Evolutionary conservation across 2,888 invertebrate species (phyloP), one percentile per base, ranked within the genome.

Genomic region (Chorisops tibialis): DNA sequence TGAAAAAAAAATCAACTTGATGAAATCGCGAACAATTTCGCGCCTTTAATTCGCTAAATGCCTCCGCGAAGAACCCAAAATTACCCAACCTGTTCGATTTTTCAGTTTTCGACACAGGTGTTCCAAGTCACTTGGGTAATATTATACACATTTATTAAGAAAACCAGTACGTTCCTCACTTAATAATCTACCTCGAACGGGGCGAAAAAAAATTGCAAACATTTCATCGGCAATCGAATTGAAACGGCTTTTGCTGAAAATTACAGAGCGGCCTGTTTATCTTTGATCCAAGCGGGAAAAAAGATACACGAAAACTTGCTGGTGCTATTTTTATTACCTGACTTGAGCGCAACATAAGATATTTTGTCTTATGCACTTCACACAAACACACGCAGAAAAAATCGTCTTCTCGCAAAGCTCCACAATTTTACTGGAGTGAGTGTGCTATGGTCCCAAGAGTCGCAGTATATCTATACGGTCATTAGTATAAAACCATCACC

Each of bases 191-290:
- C n/a, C n/a, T n/a, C n/a, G n/a, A n/a, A n/a, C n/a, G n/a, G 65
- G 65, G 63, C 52, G 61, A 56, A 64, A 64, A 64, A 65, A 63
- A 49, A 66, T 60, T 50, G 58, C 58, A 54, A 47, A 63, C 43
- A 62, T 64, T 64, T 64, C 62, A 64, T 64, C 64, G 68, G 59
- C 63, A 66, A 68, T 65, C 64, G 71, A 72, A 72, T 70, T 72
- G 72, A 74, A 74, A 74, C 72, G 71, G 69, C 69, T 68, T 71
- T 72, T 70, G 74, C 72, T 71, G 35, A 71, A 78, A 78, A 78
- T 78, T 78, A 78, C 72, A 78, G 77, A 73, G 75, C 78, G 78
- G 78, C 73, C 70, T 66, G 68, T 75, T 76, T 76, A 73, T 74
- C 77, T 77, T 77, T 77, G 77, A 77, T 72, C 76, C 71, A 69